Evolutionary conservation across 2,797 vertebrate genomes (phyloP), one percentile per base, ranked within the genome.

Genomic region (Antennarius maculatus): DNA sequence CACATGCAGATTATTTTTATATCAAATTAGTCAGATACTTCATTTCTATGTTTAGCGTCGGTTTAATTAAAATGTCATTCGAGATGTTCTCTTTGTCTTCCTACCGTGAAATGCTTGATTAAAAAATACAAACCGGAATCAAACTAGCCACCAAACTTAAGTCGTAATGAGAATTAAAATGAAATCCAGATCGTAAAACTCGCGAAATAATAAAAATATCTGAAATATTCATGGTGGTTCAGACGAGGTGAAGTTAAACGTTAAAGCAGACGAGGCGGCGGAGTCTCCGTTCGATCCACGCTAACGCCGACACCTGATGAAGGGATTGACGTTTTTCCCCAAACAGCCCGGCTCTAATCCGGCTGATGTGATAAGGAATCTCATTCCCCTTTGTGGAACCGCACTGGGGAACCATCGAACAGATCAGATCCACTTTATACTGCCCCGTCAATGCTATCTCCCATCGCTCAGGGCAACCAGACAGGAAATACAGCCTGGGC

Each of bases 391-490:
- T 61, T 16, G 66, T 54, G 52, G 66, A 77, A 65, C 81, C 62
- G 12, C 48, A 55, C 83, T 61, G 71, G 76, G 82, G 80, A 83
- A 83, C 81, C 81, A 79, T 84, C 86, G 69, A 86, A 90, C 90
- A 90, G 89, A 88, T 90, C 90, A 85, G 88, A 89, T 91, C 88
- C 86, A 87, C 90, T 90, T 88, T 89, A 88, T 80, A 82, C 88
- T 45, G 59, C 78, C 83, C 79, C 87, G 91, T 93, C 92, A 93
- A 93, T 93, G 92, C 89, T 94, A 94, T 94, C 93, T 90, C 69
- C 80, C 67, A 74, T 79, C 80, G 84, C 85, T 87, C 80, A 59
- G 48, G 85, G 88, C 89, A 85, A 87, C 88, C 89, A 83, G 84
- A 79, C 74, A 82, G 90, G 86, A 92, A 92, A 91, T 87, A 86